Evolutionary conservation across 2,797 vertebrate species (phyloP), one percentile per base, ranked within the genome.

Genomic region (Hyperoplus immaculatus): DNA sequence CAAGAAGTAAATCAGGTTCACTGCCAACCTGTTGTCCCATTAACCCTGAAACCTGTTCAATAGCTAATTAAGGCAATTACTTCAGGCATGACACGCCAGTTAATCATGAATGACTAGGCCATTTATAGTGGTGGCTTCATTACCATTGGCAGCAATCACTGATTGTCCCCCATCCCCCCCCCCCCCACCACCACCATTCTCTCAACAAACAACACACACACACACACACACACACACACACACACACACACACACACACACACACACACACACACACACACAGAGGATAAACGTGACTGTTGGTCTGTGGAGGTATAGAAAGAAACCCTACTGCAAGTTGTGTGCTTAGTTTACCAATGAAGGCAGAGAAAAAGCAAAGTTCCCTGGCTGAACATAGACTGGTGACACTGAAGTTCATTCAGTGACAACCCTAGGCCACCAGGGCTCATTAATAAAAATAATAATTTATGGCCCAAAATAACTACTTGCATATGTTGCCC

Each of bases 11-110:
- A 98, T 99, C 96, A 97, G 96, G 95, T 93, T 94, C 86, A 91
- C 92, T 94, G 94, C 93, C 95, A 97, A 96, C 95, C 94, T 96
- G 95, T 95, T 96, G 95, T 96, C 95, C 95, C 92, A 95, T 91
- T 98, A 97, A 97, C 97, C 96, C 97, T 95, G 94, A 97, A 96
- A 96, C 90, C 95, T 96, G 96, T 94, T 97, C 96, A 96, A 97
- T 95, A 96, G 96, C 95, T 97, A 97, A 97, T 97, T 98, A 98
- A 96, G 96, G 94, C 96, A 97, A 97, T 97, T 97, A 97, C 93
- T 97, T 95, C 92, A 94, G 93, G 94, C 93, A 93, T 91, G 94
- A 95, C 95, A 94, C 21, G 61, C 91, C 88, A 90, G 91, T 97
- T 96, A 95, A 97, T 97, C 96, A 96, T 78, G 88, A 93, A 89